Percentiles rank a stretch among this genome's conserved stretches.
phyloP scores from a whole-genome alignment of 2,888 invertebrate species.

The Leptinotarsa haldemani region DNA sequence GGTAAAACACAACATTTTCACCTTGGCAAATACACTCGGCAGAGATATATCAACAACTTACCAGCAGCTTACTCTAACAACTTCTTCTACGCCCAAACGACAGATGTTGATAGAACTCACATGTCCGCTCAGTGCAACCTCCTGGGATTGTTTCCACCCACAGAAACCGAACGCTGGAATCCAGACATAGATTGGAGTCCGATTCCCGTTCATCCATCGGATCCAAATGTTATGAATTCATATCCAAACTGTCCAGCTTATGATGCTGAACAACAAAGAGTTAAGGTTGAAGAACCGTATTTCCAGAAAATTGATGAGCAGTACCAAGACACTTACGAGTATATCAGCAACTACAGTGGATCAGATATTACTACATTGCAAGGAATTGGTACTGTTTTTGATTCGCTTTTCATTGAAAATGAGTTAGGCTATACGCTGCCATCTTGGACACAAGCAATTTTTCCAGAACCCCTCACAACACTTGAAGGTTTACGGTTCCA shows the following conservation, averaged over 20 bases:
- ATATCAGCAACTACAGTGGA: slow-evolving; percentile 26
- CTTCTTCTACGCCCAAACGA: slow-evolving; percentile 73
- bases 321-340: slow-evolving; percentile 68
- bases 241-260: slow-evolving; percentile 18
- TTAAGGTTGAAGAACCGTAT: slow-evolving; percentile 33
- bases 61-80: slow-evolving; percentile 66
- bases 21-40: slow-evolving; percentile 78
- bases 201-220: slow-evolving; percentile 75
- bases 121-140: slow-evolving; percentile 85
- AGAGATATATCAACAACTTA: slow-evolving; percentile 73
- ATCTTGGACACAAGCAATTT: slow-evolving; percentile 33
- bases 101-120: slow-evolving; percentile 86
- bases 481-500: slow-evolving; percentile 21
- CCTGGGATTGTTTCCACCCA: slow-evolving; percentile 78
- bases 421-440: slow-evolving; percentile 28
- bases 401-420: slow-evolving; percentile 33
- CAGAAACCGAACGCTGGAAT: slow-evolving; percentile 71
- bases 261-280: slow-evolving; percentile 11
- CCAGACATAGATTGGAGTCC: slow-evolving; percentile 75
- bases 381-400: slow-evolving; percentile 13
- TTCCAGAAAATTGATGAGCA: slow-evolving; percentile 65
- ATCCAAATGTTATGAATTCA: slow-evolving; percentile 63
- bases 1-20: slow-evolving; percentile 79
- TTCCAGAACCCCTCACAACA: slow-evolving; percentile 36
- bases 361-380: not conserved